These are phyloP conservation scores for Micropterix aruncella DNA, from an alignment of 2,888 invertebrate species.

Conservation along the genomic window DNA sequence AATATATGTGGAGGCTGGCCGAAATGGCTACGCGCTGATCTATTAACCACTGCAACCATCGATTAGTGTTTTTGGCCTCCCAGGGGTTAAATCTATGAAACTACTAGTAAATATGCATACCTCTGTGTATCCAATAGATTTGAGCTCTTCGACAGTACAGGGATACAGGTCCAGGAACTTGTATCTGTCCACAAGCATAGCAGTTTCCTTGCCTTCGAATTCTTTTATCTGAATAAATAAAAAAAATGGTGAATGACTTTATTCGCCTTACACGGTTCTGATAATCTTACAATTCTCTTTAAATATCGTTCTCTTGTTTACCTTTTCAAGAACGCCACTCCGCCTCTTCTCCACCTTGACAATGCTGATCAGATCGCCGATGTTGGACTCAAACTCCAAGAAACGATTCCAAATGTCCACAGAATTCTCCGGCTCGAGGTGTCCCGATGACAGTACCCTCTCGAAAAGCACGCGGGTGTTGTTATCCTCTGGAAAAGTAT, in stretches of 20 bases:
- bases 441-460: slow-evolving; percentile 85
- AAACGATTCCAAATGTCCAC: slow-evolving; percentile 98
- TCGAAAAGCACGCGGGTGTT: slow-evolving; percentile 99
- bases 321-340: slow-evolving; percentile 82
- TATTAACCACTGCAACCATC: too few relatives aligned
- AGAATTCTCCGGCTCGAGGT: slow-evolving; percentile 80
- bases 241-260: too few relatives aligned
- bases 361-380: slow-evolving; percentile 94
- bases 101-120: slow-evolving; percentile 21
- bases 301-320: slow-evolving; percentile 19
- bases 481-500: slow-evolving; percentile 84
- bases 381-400: slow-evolving; percentile 95
- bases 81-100: not conserved
- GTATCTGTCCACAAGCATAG: slow-evolving; percentile 90
- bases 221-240: slow-evolving; percentile 90
- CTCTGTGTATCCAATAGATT: slow-evolving; percentile 74
- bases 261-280: not conserved
- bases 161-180: slow-evolving; percentile 92
- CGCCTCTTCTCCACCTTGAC: slow-evolving; percentile 93
- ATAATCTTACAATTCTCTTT: slow-evolving; percentile 3
- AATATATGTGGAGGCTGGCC: too few relatives aligned
- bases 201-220: slow-evolving; percentile 94
- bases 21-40: too few relatives aligned
- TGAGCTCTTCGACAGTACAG: slow-evolving; percentile 79
- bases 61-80: too few relatives aligned